Evolutionary conservation across 2,113 vertebrate genomes (phyloP).

Genomic region (Tachycineta bicolor): DNA sequence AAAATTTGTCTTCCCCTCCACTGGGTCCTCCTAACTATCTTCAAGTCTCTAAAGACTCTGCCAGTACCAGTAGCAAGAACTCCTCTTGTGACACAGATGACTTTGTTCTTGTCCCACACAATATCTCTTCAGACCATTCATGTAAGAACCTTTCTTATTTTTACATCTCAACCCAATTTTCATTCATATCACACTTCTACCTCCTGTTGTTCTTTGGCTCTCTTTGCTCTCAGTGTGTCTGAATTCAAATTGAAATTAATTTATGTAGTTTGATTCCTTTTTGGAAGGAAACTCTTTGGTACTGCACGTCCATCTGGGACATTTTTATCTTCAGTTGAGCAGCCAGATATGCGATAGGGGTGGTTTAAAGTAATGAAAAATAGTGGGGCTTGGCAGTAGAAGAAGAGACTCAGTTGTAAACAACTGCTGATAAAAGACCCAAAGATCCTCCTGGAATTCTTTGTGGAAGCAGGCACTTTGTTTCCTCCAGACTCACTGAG

Average conservation of each 20-base stretch:
- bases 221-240: background rate
- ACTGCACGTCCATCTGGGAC: background rate
- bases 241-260: background rate
- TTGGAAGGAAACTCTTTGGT: background rate
- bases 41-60: slow-evolving; percentile 95
- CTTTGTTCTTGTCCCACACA: slow-evolving; percentile 95
- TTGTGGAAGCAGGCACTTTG: background rate
- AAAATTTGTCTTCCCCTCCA: slow-evolving; percentile 90
- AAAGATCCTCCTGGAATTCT: background rate
- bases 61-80: slow-evolving; percentile 95
- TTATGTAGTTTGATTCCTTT: background rate
- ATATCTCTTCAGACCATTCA: slow-evolving; percentile 87
- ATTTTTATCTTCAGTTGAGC: background rate
- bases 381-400: background rate
- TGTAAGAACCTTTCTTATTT: slow-evolving; percentile 77
- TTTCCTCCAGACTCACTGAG: background rate
- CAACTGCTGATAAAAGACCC: background rate
- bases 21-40: slow-evolving; percentile 92
- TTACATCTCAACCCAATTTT: background rate
- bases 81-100: slow-evolving; percentile 96
- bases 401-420: background rate
- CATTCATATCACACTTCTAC: background rate
- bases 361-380: background rate
- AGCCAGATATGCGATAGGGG: background rate
- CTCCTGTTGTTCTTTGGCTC: background rate